Percentiles rank a stretch among this genome's conserved stretches.
Evolutionary conservation across 1,140 invertebrate genomes (phyloP).

Genomic region (Cydia pomonella): DNA sequence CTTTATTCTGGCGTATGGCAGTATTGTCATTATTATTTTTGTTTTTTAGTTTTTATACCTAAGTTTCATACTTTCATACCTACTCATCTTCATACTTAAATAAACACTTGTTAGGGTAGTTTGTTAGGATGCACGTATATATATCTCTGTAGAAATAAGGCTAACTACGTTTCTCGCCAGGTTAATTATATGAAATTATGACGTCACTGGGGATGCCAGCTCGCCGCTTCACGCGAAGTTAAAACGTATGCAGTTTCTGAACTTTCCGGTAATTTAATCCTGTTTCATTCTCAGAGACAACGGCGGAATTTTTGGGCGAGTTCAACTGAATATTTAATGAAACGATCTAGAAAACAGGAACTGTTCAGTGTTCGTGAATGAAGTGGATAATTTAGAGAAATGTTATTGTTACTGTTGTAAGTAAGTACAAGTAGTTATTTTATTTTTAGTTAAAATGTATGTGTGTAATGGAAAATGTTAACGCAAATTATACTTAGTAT

Average conservation of each 20-base stretch:
- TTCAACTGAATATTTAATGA: slow-evolving; percentile 3
- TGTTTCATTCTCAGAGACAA: slow-evolving; percentile 31
- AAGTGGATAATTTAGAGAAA: background rate
- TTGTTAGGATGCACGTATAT: no score
- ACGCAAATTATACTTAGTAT: background rate
- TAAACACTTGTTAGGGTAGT: no score
- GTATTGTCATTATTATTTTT: no score
- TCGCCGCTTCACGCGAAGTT: slow-evolving; percentile 54
- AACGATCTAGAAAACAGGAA: background rate
- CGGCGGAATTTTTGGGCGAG: slow-evolving; percentile 34
- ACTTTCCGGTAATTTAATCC: slow-evolving; percentile 50
- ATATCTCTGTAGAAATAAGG: slow-evolving; percentile 3
- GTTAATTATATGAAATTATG: slow-evolving; percentile 73
- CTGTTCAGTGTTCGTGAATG: background rate
- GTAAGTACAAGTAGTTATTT: no score
- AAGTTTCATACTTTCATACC: background rate
- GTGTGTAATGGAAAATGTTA: background rate
- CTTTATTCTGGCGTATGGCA: no score
- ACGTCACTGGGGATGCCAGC: slow-evolving; percentile 58
- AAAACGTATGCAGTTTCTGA: slow-evolving; percentile 53
- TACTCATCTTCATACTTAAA: background rate
- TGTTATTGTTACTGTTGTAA: no score
- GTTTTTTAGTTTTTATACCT: no score
- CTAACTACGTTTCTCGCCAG: slow-evolving; percentile 40
- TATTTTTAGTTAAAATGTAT: no score